Evolutionary conservation across 2,797 vertebrate genomes (phyloP).

Genomic region (Alca torda): DNA sequence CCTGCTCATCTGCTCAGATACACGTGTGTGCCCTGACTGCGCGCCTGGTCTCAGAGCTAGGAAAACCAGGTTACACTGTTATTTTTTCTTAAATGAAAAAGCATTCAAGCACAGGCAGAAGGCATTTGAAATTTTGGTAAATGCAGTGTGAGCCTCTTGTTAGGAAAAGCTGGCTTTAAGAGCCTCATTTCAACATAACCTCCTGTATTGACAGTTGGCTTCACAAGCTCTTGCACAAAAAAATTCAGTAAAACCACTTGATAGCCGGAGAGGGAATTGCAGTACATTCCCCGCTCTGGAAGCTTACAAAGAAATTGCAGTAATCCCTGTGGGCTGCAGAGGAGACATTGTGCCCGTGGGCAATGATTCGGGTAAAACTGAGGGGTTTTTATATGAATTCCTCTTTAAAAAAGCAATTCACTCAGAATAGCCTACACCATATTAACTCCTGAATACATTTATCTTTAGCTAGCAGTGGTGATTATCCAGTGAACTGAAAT

Average conservation of each 20-base stretch:
- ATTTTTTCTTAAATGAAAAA: not conserved
- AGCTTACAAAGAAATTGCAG: not conserved
- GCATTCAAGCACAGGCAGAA: not conserved
- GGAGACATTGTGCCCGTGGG: not conserved
- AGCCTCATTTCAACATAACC: not conserved
- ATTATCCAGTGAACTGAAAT: not conserved
- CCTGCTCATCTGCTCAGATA: not conserved
- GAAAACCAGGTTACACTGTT: not conserved
- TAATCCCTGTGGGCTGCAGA: conserved; percentile 1
- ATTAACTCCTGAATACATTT: not conserved
- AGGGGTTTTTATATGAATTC: not conserved
- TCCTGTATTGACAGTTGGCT: not conserved
- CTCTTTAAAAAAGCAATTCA: not conserved
- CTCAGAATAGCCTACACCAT: not conserved
- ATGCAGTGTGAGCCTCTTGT: not conserved
- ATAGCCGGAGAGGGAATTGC: not conserved
- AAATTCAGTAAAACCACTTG: not conserved
- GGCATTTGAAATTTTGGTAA: not conserved
- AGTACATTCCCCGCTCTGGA: not conserved
- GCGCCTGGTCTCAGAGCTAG: not conserved
- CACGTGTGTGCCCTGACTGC: not conserved
- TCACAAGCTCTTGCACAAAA: not conserved
- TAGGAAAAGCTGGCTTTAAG: not conserved
- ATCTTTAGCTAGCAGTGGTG: not conserved
- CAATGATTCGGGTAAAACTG: not conserved